Evolutionary conservation across 2,888 invertebrate species (phyloP).

Genomic region (Laothoe populi): DNA sequence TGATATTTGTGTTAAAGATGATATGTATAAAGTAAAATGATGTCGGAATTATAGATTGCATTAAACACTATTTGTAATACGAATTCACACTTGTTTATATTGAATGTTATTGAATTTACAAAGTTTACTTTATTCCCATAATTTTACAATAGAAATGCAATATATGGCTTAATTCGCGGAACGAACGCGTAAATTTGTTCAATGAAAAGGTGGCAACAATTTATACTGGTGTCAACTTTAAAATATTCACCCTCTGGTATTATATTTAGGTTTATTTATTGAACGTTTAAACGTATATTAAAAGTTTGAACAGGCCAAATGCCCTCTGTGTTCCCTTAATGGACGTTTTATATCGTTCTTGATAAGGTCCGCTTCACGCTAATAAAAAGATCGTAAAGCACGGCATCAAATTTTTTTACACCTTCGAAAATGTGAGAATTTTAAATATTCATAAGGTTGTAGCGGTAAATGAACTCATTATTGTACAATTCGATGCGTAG

Average conservation of each 20-base stretch:
- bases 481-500: slow-evolving; percentile 64
- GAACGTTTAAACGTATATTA: slow-evolving; percentile 37
- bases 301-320: slow-evolving; percentile 36
- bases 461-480: slow-evolving; percentile 76
- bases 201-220: slow-evolving; percentile 23
- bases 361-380: slow-evolving; percentile 54
- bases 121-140: slow-evolving; percentile 7
- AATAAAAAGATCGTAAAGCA: slow-evolving; percentile 58
- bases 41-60: slow-evolving; percentile 1
- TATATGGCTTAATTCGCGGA: slow-evolving; percentile 10
- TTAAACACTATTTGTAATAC: neutral
- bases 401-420: slow-evolving; percentile 56
- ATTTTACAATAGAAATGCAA: slow-evolving; percentile 12
- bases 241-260: slow-evolving; percentile 33
- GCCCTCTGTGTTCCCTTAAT: slow-evolving; percentile 37
- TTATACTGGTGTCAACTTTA: slow-evolving; percentile 21
- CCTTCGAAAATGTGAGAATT: slow-evolving; percentile 52
- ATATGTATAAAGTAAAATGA: neutral
- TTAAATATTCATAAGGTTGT: slow-evolving; percentile 74
- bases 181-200: slow-evolving; percentile 19
- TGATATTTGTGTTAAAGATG: neutral
- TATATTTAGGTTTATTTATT: slow-evolving; percentile 33
- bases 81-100: slow-evolving; percentile 25
- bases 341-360: slow-evolving; percentile 39
- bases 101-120: slow-evolving; percentile 2